Evolutionary conservation across 1,140 invertebrate species (phyloP).

Genomic region (Musca domestica): DNA sequence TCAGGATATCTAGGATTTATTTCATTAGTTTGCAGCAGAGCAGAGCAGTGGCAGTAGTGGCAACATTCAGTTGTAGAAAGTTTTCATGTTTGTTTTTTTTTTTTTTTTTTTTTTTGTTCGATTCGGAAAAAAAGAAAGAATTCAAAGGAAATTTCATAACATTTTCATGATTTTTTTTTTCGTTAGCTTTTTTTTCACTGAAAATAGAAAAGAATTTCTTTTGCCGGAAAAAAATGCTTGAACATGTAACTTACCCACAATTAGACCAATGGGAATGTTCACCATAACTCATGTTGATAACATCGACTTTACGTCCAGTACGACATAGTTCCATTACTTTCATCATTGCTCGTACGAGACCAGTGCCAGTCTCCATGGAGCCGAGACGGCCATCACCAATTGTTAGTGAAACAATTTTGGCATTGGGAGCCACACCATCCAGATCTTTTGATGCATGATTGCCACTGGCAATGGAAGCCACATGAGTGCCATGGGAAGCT

Average conservation of each 20-base stretch:
- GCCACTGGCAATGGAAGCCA: conserved; percentile 91
- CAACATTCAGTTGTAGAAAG: no score
- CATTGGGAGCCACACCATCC: conserved; percentile 95
- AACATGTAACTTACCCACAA: conserved; percentile 67
- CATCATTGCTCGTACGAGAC: conserved; percentile 86
- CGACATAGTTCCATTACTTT: conserved; percentile 73
- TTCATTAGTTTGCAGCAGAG: no score
- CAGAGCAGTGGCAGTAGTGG: no score
- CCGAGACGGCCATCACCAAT: conserved; percentile 86
- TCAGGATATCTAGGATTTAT: conserved; percentile 21
- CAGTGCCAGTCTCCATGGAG: conserved; percentile 96
- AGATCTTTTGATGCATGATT: conserved; percentile 87
- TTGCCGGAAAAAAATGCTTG: neutral
- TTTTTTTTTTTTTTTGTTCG: no score
- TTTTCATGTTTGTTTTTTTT: no score
- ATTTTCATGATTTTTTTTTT: neutral
- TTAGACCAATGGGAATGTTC: conserved; percentile 90
- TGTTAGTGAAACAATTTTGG: conserved; percentile 89
- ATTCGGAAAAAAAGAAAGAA: neutral
- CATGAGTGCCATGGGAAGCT: conserved; percentile 96
- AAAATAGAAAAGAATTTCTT: conserved; percentile 6
- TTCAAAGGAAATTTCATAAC: neutral
- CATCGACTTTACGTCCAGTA: conserved; percentile 67
- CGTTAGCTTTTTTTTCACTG: neutral
- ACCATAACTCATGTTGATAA: conserved; percentile 98